Base-by-base conservation (phyloP, 2,888 invertebrate genomes). In the Himalopsyche japonica region DNA sequence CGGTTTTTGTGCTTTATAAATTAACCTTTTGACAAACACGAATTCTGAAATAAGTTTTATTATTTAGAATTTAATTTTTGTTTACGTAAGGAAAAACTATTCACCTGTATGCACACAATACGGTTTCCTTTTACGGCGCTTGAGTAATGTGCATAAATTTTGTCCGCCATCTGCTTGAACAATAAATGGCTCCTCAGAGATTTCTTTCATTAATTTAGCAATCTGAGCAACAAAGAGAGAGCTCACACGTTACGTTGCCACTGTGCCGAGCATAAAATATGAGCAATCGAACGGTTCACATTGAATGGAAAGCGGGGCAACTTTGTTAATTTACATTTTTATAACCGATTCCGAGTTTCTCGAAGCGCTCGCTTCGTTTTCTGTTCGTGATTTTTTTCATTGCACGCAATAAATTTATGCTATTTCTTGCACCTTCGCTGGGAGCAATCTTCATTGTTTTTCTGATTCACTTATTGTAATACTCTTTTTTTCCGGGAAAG, bases 281-380 rank as follows among this genome's bases (percentile, higher is more conserved):
- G 81, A 83, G 78, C 82, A 48, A 85, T 85, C 85, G 85, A 83
- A 85, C 81, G 18, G 27, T 24, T 34, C 48, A 48, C 48, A 24
- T 34, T 6, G 49, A 78, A 76, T 34, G 24, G 70, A 81, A 84
- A 81, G 79, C 81, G 81, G 64, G 20, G 64, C 49, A 83, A 83
- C 83, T 83, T 81, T 81, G 76, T 79, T 83, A 83, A 85, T 85
- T 85, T 85, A 79, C 85, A 85, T 85, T 85, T 85, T 85, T 85
- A 85, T 85, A 83, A 79, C 85, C 83, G 83, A 85, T 83, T 79
- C 85, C 85, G 81, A 79, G 79, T 47, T 70, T 83, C 80, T 76
- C 24, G 79, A 15, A 78, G 49, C 32, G 34, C 10, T 37, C 20
- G 34, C 10, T 37, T 70, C 12, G 79, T 83, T 80, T 37, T 47